Evolutionary conservation across 1,140 invertebrate species (phyloP).

Genomic region (Eriosoma lanigerum): DNA sequence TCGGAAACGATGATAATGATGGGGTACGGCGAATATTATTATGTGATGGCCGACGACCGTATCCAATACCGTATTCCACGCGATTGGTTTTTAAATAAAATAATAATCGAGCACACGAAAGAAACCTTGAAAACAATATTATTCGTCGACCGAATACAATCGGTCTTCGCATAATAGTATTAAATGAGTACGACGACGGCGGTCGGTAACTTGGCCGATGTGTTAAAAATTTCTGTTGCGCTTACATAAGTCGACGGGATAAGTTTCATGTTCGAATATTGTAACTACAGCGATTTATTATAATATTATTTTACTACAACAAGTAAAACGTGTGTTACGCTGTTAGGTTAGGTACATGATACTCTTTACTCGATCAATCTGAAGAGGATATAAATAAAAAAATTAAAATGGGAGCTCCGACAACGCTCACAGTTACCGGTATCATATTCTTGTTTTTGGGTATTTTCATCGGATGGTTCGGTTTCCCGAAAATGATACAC

Average conservation of each 20-base stretch:
- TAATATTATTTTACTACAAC: no score
- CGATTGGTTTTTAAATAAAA: constrained; percentile 15
- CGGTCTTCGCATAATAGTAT: neutral
- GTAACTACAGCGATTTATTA: no score
- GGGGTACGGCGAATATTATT: neutral
- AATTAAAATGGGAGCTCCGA: constrained; percentile 47
- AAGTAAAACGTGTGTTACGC: no score
- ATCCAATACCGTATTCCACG: constrained; percentile 50
- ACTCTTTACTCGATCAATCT: no score
- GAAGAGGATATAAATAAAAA: no score
- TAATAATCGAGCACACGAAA: neutral
- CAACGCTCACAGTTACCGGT: constrained; percentile 42
- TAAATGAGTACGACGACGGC: no score
- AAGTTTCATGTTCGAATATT: no score
- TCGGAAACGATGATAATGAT: constrained; percentile 7
- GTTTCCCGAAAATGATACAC: constrained; percentile 44
- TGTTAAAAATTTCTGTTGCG: no score
- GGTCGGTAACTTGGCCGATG: neutral
- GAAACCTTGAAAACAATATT: constrained; percentile 1
- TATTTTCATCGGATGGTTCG: constrained; percentile 49
- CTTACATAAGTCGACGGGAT: no score
- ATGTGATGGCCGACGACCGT: neutral
- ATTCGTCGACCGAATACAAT: neutral
- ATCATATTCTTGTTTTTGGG: constrained; percentile 26
- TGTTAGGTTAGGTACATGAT: no score